A percentile compares a stretch with the other conserved stretches of the same genome.
phyloP scores from a whole-genome alignment of 2,113 vertebrate genomes.

The Calypte anna region DNA sequence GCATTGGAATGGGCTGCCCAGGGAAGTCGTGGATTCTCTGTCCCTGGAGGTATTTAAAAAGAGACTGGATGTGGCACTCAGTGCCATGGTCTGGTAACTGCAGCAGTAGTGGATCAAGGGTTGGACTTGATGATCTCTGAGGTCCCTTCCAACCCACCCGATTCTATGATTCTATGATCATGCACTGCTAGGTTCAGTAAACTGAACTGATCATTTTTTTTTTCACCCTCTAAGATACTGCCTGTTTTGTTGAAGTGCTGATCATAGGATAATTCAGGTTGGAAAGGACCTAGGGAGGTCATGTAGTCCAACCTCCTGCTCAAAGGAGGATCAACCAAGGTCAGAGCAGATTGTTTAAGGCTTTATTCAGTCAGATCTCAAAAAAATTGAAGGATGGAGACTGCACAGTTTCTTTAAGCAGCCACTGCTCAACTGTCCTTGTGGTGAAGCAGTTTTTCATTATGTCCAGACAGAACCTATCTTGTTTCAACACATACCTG shows the following conservation, averaged over 20 bases:
- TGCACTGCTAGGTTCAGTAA: neutral
- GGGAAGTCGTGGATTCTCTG: too few species aligned
- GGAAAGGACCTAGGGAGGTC: neutral
- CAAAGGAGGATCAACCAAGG: neutral
- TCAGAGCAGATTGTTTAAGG: neutral
- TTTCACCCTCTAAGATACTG: accelerated
- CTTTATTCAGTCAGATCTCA: neutral
- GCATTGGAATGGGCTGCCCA: too few species aligned
- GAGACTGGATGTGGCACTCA: too few species aligned
- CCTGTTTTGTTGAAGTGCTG: neutral
- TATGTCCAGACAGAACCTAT: neutral
- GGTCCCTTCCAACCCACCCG: too few species aligned
- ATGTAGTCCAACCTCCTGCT: neutral
- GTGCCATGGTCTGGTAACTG: too few species aligned
- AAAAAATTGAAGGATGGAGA: neutral
- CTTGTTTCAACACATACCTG: neutral
- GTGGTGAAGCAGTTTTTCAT: neutral
- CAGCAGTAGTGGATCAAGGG: too few species aligned
- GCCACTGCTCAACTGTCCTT: neutral
- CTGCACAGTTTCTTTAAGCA: neutral
- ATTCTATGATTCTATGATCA: neutral
- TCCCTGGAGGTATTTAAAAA: too few species aligned
- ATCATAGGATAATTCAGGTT: neutral
- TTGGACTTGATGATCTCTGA: too few species aligned
- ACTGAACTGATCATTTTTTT: neutral